Evolutionary conservation across 2,113 vertebrate genomes (phyloP), one percentile per base, ranked within the genome.

Genomic region (Casuarius casuarius): DNA sequence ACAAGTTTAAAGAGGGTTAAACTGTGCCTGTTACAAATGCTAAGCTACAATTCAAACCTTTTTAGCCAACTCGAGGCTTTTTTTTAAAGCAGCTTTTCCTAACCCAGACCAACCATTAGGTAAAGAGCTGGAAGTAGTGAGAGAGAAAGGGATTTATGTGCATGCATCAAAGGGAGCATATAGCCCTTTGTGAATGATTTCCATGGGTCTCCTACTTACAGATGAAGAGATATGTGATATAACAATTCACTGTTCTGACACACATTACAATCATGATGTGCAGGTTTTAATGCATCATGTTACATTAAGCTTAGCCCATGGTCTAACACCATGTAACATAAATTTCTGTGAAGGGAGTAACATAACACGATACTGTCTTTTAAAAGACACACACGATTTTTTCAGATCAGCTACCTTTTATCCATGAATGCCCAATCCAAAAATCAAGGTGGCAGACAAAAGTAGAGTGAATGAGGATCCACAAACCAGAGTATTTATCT

Each of bases 191-290:
- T 28, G 58, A 93, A 82, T 96, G 70, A 97, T 94, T 96, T 97
- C 93, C 95, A 90, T 96, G 94, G 94, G 66, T 96, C 33, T 35
- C 77, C 76, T 96, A 90, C 76, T 85, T 95, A 92, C 85, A 97
- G 95, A 96, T 97, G 98, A 98, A 95, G 90, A 97, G 94, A 92
- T 91, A 98, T 97, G 84, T 97, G 97, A 97, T 97, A 93, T 95
- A 97, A 97, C 95, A 97, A 97, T 97, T 96, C 97, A 98, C 97
- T 96, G 96, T 97, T 97, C 98, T 98, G 97, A 98, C 97, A 98
- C 86, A 96, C 87, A 96, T 85, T 96, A 84, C 94, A 97, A 95
- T 97, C 89, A 79, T 84, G 90, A 96, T 97, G 92, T 97, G 95
- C 86, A 85, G 83, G 95, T 98, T 98, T 98, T 97, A 98, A 98